Base-by-base conservation (phyloP, 2,113 vertebrate genomes). In the Thunnus maccoyii region DNA sequence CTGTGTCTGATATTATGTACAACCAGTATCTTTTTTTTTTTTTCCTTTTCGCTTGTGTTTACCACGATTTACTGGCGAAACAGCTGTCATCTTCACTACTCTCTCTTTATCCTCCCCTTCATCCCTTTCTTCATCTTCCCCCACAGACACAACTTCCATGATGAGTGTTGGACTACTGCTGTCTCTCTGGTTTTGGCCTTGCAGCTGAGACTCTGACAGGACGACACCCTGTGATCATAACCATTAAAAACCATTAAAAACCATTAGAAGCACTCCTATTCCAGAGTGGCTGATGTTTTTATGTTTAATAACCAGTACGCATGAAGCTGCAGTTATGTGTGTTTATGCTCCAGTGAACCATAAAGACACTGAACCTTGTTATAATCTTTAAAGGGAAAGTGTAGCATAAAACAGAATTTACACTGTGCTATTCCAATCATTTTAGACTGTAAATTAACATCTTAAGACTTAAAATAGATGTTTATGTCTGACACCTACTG, bases 121-220 rank as follows among this genome's bases (percentile, higher is more conserved):
- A 5, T 86, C 60, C 64, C 36, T 69, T 51, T 86, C 87, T 70
- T 78, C 87, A 22, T 88, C 84, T 5, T 82, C 88, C 41, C 65
- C 87, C 67, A 74, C 78, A 74, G 81, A 72, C 25, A 75, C 86
- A 64, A 87, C 90, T 56, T 89, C 88, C 88, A 89, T 86, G 82
- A 89, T 74, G 75, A 89, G 85, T 0, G 88, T 80, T 17, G 89
- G 84, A 74, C 88, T 86, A 25, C 80, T 76, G 79, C 71, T 65
- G 61, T 66, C 80, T 68, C 74, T 84, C 84, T 84, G 84, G 76
- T n/a, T 76, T 64, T 69, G 81, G 47, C 58, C 48, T 82, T 56
- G 80, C 41, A 73, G 77, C 58, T 74, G 83, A 71, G 80, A 80
- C 67, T 83, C 44, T 27, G 75, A 56, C 61, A 66, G 55, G 47